Evolutionary conservation across 2,888 invertebrate genomes (phyloP).

Genomic region (Halictus quadricinctus): DNA sequence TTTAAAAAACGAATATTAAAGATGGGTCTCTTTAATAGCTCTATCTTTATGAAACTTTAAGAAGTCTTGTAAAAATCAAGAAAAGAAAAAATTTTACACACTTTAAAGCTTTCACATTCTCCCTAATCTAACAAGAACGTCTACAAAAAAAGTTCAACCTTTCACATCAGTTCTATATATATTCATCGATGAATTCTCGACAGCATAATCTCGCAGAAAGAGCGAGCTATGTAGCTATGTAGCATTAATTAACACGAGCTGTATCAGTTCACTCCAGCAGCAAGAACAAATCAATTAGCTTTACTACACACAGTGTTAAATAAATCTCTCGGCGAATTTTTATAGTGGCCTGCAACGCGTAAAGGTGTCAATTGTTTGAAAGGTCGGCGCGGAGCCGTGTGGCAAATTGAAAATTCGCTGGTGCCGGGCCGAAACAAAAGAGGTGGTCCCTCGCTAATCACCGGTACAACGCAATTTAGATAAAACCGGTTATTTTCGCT

Average conservation of each 20-base stretch:
- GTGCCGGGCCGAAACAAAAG: background rate
- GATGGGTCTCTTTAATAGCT: too few relatives aligned
- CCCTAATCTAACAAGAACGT: background rate
- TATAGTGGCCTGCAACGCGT: background rate
- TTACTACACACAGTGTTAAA: background rate
- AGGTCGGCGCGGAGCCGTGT: background rate
- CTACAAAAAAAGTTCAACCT: background rate
- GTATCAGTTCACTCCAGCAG: background rate
- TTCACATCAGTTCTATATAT: too few relatives aligned
- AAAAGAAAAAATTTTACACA: background rate
- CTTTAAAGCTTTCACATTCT: background rate
- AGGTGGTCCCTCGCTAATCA: slow-evolving; percentile 29
- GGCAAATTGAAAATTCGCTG: slow-evolving; percentile 24
- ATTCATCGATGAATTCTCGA: background rate
- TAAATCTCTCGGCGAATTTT: background rate
- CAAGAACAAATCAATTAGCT: background rate
- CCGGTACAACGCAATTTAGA: slow-evolving; percentile 50
- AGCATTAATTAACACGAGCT: background rate
- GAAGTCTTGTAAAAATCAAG: background rate
- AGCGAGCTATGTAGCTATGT: background rate
- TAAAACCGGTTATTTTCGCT: slow-evolving; percentile 52
- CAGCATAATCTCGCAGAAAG: background rate
- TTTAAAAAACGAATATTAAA: too few relatives aligned
- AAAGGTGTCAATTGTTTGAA: background rate
- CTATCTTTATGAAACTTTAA: too few relatives aligned